Evolutionary conservation across 92 coral and sea anemone genomes (phyloP).

Genomic region (Desmophyllum pertusum): DNA sequence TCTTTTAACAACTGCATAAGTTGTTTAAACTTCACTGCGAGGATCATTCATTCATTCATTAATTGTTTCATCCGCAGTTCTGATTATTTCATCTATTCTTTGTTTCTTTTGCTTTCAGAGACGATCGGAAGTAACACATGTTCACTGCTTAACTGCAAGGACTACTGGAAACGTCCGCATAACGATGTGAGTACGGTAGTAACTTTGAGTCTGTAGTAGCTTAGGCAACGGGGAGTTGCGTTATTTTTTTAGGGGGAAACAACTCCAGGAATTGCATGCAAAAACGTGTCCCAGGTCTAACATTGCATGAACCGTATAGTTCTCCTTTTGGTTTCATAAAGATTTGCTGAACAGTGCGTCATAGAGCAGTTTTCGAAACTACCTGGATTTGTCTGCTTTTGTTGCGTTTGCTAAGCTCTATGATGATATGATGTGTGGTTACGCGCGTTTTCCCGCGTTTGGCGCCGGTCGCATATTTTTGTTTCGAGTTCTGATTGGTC

Average conservation of each 20-base stretch:
- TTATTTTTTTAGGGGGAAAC: too few species aligned
- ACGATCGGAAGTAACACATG: slow-evolving; percentile 73
- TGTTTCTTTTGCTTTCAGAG: slow-evolving; percentile 47
- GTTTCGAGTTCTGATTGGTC: background rate
- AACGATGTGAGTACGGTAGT: slow-evolving; percentile 61
- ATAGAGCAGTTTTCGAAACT: background rate
- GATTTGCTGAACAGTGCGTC: too few species aligned
- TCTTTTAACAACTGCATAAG: too few species aligned
- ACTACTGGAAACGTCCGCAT: slow-evolving; percentile 88
- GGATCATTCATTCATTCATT: too few species aligned
- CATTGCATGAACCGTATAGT: background rate
- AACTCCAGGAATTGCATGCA: background rate
- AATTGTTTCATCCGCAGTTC: too few species aligned
- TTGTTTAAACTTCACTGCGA: too few species aligned
- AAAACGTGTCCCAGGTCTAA: too few species aligned
- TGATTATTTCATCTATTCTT: background rate
- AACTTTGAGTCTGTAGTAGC: background rate
- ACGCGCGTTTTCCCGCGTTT: background rate
- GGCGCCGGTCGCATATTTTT: background rate
- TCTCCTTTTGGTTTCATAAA: too few species aligned
- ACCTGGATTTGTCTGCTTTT: too few species aligned
- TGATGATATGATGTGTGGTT: too few species aligned
- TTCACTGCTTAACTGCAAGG: slow-evolving; percentile 81
- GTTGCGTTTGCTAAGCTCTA: too few species aligned
- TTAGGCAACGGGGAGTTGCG: too few species aligned